These are phyloP conservation scores for Zeuzera pyrina DNA, from an alignment of 2,888 invertebrate genomes.

Conservation along the genomic window DNA sequence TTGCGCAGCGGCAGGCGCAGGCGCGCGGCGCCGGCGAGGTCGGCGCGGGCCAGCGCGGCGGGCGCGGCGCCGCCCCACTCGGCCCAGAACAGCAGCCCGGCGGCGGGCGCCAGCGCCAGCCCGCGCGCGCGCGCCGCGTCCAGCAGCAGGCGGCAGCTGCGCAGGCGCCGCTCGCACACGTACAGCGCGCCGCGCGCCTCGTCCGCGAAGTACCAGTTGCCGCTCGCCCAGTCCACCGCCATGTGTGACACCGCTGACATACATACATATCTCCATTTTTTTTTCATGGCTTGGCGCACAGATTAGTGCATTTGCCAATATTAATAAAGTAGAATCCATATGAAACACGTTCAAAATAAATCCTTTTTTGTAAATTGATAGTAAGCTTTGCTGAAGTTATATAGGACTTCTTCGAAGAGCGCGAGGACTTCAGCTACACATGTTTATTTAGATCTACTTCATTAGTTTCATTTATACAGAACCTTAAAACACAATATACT, in stretches of 20 bases:
- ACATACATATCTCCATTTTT: conserved; percentile 1
- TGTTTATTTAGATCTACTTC: no score
- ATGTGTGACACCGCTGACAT: conserved; percentile 80
- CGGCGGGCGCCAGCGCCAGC: conserved; percentile 83
- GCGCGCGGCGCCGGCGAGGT: conserved; percentile 76
- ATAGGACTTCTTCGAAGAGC: no score
- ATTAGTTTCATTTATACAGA: no score
- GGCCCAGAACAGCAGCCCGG: conserved; percentile 78
- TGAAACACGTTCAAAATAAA: no score
- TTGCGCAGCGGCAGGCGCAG: conserved; percentile 75
- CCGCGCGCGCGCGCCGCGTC: conserved; percentile 80
- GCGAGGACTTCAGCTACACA: no score
- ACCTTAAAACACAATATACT: no score
- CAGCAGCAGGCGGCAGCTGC: conserved; percentile 78
- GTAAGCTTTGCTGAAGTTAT: no score
- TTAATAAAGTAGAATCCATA: no score
- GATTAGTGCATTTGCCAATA: no score
- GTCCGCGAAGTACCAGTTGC: conserved; percentile 90
- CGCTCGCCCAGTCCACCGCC: conserved; percentile 87
- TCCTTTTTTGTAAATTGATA: no score
- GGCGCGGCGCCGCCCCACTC: conserved; percentile 78
- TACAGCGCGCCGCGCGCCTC: conserved; percentile 78
- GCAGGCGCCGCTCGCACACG: conserved; percentile 76
- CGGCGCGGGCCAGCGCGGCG: conserved; percentile 76
- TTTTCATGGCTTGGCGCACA: no score